These are phyloP conservation scores for Brachyistius frenatus DNA, from an alignment of 2,113 vertebrate genomes.

Conservation along the genomic window DNA sequence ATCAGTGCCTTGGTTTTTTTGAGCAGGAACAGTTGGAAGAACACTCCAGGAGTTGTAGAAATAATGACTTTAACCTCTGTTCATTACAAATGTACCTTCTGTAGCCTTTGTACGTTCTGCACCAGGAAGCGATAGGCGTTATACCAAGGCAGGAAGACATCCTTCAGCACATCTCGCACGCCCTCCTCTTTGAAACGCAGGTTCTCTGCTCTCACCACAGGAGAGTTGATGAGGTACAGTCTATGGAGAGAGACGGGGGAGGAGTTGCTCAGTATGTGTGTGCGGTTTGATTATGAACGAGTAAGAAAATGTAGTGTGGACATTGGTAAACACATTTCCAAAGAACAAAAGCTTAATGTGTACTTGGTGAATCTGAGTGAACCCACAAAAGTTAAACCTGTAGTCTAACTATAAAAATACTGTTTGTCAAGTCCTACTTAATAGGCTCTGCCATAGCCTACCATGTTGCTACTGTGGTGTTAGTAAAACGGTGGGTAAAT, in stretches of 20 bases:
- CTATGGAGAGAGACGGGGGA: conserved; percentile 75
- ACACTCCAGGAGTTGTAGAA: neutral
- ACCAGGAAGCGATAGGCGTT: conserved; percentile 97
- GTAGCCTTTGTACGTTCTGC: conserved; percentile 92
- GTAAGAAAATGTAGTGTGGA: neutral
- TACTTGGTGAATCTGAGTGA: too few relatives aligned
- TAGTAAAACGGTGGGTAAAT: too few relatives aligned
- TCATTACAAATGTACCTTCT: conserved; percentile 85
- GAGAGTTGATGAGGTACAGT: conserved; percentile 98
- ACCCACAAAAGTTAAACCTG: too few relatives aligned
- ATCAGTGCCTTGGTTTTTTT: neutral
- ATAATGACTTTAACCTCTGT: neutral
- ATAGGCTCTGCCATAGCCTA: too few relatives aligned
- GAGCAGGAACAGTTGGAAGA: neutral
- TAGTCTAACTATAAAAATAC: too few relatives aligned
- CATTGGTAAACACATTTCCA: too few relatives aligned
- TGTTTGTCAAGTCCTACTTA: too few relatives aligned
- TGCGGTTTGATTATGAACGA: neutral
- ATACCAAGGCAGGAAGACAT: conserved; percentile 99
- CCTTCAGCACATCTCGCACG: conserved; percentile 94
- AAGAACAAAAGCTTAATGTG: too few relatives aligned
- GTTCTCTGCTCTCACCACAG: conserved; percentile 96
- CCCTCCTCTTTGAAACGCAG: conserved; percentile 98
- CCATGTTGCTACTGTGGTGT: too few relatives aligned
- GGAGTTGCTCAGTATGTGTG: neutral